These are phyloP conservation scores for Peromyscus maniculatus DNA, from an alignment of 2,113 vertebrate genomes.

Conservation along the genomic window DNA sequence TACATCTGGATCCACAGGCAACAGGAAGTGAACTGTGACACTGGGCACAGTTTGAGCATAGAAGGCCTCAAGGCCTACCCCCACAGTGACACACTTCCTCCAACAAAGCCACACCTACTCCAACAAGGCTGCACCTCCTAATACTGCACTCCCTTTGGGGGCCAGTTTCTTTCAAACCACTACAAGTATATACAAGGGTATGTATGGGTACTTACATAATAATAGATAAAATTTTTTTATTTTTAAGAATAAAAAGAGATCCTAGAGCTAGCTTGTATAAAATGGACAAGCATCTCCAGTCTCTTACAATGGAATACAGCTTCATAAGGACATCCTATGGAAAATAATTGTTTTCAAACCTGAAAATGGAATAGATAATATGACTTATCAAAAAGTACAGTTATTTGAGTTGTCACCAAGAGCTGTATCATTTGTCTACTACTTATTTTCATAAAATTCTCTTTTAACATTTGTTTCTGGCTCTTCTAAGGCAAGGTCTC, in stretches of 20 bases:
- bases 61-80: no score
- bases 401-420: neutral
- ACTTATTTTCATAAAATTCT: neutral
- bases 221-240: neutral
- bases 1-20: no score
- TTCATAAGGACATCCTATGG: neutral
- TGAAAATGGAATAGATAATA: neutral
- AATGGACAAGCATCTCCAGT: neutral
- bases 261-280: neutral
- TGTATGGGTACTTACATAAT: neutral
- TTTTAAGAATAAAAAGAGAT: neutral
- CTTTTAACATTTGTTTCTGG: neutral
- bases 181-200: neutral
- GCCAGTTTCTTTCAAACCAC: no score
- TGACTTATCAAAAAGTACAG: neutral
- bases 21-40: no score
- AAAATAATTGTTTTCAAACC: neutral
- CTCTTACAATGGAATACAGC: neutral
- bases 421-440: neutral
- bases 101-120: no score
- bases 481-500: neutral
- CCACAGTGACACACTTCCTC: no score
- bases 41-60: no score
- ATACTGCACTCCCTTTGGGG: no score
- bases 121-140: no score